phyloP scores from a whole-genome alignment of 2,113 vertebrate species.

The Xenopus laevis region DNA sequence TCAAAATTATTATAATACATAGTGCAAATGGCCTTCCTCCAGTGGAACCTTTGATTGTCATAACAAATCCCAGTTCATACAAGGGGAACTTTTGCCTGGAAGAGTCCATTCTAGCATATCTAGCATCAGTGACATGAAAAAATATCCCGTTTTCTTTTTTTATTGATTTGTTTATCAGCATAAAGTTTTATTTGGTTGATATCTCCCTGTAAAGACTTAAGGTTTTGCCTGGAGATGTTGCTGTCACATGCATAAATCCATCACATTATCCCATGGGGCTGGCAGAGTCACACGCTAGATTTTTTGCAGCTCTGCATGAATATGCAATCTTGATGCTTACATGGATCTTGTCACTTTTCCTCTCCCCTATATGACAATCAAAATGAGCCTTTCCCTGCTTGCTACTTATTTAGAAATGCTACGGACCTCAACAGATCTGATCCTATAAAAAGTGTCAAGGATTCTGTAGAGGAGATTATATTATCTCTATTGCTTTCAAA shows the following conservation, averaged over 20 bases:
- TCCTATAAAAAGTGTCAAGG: neutral
- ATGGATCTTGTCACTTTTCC: conserved; percentile 27
- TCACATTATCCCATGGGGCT: conserved; percentile 14
- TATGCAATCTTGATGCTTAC: neutral
- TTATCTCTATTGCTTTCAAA: neutral
- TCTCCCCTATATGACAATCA: conserved; percentile 32
- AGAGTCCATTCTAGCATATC: no score
- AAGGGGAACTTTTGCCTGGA: no score
- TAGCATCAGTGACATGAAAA: no score
- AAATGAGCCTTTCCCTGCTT: conserved; percentile 22
- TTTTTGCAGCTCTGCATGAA: neutral
- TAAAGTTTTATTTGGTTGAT: conserved; percentile 2
- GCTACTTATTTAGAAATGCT: conserved; percentile 13
- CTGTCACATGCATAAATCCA: conserved; percentile 30
- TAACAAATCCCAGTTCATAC: no score
- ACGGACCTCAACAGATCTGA: conserved; percentile 4
- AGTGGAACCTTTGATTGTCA: no score
- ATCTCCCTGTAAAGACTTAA: conserved; percentile 28
- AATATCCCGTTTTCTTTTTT: neutral
- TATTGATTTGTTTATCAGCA: neutral
- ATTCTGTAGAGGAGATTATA: neutral
- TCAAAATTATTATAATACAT: no score
- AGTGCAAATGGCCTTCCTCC: no score
- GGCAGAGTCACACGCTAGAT: conserved; percentile 16
- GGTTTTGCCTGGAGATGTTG: conserved; percentile 12